These are phyloP conservation scores for Trichogramma dendrolimi DNA, from an alignment of 2,888 invertebrate genomes.

Conservation along the genomic window DNA sequence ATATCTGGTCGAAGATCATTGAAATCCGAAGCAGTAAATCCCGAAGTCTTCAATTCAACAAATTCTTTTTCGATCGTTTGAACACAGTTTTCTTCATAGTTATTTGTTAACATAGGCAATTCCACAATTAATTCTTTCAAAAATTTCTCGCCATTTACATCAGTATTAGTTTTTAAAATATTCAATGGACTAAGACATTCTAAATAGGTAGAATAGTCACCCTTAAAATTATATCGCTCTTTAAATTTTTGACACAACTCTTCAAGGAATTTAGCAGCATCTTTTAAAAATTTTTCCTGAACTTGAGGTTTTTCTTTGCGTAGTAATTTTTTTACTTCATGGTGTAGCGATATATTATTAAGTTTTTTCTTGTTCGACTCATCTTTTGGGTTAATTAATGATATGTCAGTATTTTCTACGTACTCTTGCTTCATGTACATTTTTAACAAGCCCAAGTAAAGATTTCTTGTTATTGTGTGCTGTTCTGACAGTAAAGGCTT, in stretches of 20 bases:
- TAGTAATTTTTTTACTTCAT: constrained; percentile 24
- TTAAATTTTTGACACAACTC: constrained; percentile 28
- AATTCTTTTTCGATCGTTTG: constrained; percentile 30
- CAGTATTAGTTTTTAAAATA: constrained; percentile 11
- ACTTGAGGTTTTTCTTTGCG: constrained; percentile 18
- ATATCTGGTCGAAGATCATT: constrained; percentile 23
- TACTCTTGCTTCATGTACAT: constrained; percentile 31
- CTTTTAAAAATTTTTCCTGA: constrained; percentile 21
- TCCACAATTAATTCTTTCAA: constrained; percentile 6
- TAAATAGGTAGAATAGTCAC: constrained; percentile 20
- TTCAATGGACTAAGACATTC: constrained; percentile 23
- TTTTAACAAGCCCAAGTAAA: constrained; percentile 26
- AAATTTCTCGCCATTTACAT: constrained; percentile 1
- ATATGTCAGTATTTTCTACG: constrained; percentile 19
- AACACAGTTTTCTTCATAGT: constrained; percentile 10
- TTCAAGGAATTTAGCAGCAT: constrained; percentile 28
- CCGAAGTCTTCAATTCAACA: constrained; percentile 22
- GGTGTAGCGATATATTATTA: constrained; percentile 28
- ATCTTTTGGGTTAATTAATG: constrained; percentile 27
- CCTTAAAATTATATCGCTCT: constrained; percentile 31
- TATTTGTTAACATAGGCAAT: constrained; percentile 12
- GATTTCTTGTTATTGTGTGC: constrained; percentile 20
- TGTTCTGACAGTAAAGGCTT: constrained; percentile 21
- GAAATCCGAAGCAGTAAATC: constrained; percentile 23
- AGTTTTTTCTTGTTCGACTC: constrained; percentile 16